Evolutionary conservation across 2,797 vertebrate species (phyloP), one percentile per base, ranked within the genome.

Genomic region (Pipistrellus nathusii): DNA sequence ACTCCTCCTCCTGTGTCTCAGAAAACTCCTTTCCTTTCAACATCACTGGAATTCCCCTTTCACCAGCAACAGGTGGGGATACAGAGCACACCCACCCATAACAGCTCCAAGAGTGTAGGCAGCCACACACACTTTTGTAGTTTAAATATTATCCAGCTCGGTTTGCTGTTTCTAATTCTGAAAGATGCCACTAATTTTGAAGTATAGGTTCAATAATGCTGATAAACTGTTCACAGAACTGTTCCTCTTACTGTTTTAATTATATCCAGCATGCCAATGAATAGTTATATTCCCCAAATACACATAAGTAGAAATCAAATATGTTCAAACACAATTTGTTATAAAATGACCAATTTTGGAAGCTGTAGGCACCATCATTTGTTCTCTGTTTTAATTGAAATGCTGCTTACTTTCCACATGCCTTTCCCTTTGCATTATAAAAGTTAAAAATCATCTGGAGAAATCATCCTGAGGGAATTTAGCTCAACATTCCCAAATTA

Each of bases 291-390:
- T 94, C 89, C 86, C 94, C 71, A 96, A 96, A 92, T 94, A 62
- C 46, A 97, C 95, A 57, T n/a, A 96, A 89, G 1, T 46, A 97
- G 96, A 93, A 98, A 98, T 97, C 97, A 97, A 98, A 97, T 94
- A 96, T 90, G 90, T 38, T 82, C 80, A 88, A 85, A 96, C 94
- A 86, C 73, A 93, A 66, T 62, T 97, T 64, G 96, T 97, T 96
- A 96, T 95, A 93, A 85, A 85, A 72, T 88, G 81, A 94, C 44
- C 57, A 68, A 44, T 97, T 96, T 95, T 92, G 81, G 88, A 96
- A 96, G 48, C 59, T 48, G 44, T 69, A 90, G 80, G 94, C 11
- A 96, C 23, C 97, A 97, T 98, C 89, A 96, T 97, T 94, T 20
- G 48, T 64, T 93, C 62, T 94, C 57, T 57, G 44, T 94, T 98